Evolutionary conservation across 2,888 invertebrate genomes (phyloP).

Genomic region (Chorisops tibialis): DNA sequence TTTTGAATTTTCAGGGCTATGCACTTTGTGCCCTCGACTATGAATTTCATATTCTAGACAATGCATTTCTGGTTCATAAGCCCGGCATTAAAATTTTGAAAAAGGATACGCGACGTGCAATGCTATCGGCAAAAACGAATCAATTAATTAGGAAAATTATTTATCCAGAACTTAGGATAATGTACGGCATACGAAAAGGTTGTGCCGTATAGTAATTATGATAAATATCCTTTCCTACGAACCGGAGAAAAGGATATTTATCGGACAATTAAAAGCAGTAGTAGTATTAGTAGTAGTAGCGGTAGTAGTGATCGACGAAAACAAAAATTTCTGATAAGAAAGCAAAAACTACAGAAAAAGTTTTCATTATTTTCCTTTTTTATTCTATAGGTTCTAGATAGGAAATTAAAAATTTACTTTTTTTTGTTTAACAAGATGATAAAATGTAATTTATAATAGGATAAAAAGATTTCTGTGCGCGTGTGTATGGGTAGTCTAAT

Average conservation of each 20-base stretch:
- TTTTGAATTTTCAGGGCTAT: slow-evolving; percentile 66
- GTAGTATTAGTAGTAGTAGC: not conserved
- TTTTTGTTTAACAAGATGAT: not conserved
- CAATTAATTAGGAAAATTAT: slow-evolving; percentile 74
- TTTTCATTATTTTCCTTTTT: slow-evolving; percentile 26
- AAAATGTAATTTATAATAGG: slow-evolving; percentile 11
- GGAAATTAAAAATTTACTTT: not conserved
- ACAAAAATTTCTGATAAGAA: slow-evolving; percentile 1
- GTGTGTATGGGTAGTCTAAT: slow-evolving; percentile 5
- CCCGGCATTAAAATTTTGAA: slow-evolving; percentile 85
- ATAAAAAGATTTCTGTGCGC: slow-evolving; percentile 6
- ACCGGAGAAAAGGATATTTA: slow-evolving; percentile 33
- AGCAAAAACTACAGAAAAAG: not conserved
- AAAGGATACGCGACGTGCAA: slow-evolving; percentile 72
- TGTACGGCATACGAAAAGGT: slow-evolving; percentile 76
- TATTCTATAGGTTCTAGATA: slow-evolving; percentile 18
- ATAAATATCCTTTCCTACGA: slow-evolving; percentile 34
- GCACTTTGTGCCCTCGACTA: slow-evolving; percentile 86
- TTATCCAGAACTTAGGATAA: slow-evolving; percentile 77
- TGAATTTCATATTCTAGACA: slow-evolving; percentile 88
- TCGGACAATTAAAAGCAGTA: slow-evolving; percentile 27
- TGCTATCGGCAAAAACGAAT: slow-evolving; percentile 73
- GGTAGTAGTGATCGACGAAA: slow-evolving; percentile 3
- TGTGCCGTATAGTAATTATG: slow-evolving; percentile 69
- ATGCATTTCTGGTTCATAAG: slow-evolving; percentile 88